Base-by-base conservation (phyloP, 1,140 invertebrate genomes). In the Drosophila albomicans region DNA sequence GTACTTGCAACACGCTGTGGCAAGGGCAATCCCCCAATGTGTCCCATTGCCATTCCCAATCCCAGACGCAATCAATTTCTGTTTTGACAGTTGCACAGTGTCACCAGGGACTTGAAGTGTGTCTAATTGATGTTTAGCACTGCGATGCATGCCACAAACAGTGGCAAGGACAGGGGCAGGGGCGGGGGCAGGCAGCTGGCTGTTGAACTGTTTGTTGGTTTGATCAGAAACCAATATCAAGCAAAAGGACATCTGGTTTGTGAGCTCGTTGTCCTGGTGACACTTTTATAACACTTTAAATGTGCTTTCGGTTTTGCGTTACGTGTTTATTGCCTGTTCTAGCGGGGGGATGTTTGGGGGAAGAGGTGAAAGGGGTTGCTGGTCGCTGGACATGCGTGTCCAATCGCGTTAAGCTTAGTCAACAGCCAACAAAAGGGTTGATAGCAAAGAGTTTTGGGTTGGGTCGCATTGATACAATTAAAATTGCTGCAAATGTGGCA, bases 201-300 rank as follows among this genome's bases (percentile, higher is more conserved):
- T 32, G 30, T 32, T 32, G 7, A 32, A 10, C 35, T 86, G 51
- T 20, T 63, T 49, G 64, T 41, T 52, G 16, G 25, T 84, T 76
- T 79, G 75, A 85, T 85, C 77, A 73, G 64, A 79, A 73, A 66
- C 66, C 82, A 87, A 85, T 85, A 87, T 82, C 68, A 72, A 20
- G 28, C 15, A 6, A 5, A 16, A 46, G 79, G 84, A 81, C 84
- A 89, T 78, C 81, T 82, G 84, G 74, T 84, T 25, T 48, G 81
- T 88, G 35, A 8, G 84, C 69, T 65, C 70, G 85, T 88, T 51
- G 85, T 81, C 84, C 85, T 88, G 85, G 85, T 70, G 84, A 88
- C 84, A 88, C 64, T 88, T 88, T 84, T 81, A 88, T 89, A 81
- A 80, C 85, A 84, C 84, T 84, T 89, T 81, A 87, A 88, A 87